A percentile compares a stretch with the other conserved stretches of the same genome.
These are phyloP conservation scores for Muscidifurax raptorellus DNA, from an alignment of 1,140 invertebrate genomes.

Conservation along the genomic window DNA sequence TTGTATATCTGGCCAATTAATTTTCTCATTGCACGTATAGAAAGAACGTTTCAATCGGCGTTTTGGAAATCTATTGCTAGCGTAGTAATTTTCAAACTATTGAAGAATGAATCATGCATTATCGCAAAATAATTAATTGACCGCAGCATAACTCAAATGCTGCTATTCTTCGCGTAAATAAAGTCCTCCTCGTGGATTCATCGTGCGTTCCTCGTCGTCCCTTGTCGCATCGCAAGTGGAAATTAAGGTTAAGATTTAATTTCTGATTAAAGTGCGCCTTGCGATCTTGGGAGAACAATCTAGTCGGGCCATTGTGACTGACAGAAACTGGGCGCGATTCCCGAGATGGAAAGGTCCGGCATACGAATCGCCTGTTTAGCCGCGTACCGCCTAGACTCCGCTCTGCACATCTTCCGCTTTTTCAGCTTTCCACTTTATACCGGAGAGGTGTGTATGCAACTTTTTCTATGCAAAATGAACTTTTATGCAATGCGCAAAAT, in stretches of 20 bases:
- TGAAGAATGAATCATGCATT: too few species aligned
- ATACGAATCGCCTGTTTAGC: slow-evolving; percentile 74
- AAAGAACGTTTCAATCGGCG: too few species aligned
- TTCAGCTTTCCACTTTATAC: slow-evolving; percentile 8
- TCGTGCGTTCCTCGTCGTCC: slow-evolving; percentile 50
- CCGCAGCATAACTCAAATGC: background rate
- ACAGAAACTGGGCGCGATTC: slow-evolving; percentile 71
- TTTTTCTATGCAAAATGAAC: background rate
- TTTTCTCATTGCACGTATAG: background rate
- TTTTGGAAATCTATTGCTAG: too few species aligned
- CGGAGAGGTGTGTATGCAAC: background rate
- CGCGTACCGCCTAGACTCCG: background rate
- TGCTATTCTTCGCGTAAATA: background rate
- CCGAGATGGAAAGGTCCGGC: slow-evolving; percentile 71
- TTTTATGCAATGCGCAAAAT: background rate
- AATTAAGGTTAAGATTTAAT: slow-evolving; percentile 75
- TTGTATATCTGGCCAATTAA: background rate
- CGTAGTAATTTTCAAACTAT: too few species aligned
- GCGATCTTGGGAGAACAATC: slow-evolving; percentile 66
- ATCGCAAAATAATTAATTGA: too few species aligned
- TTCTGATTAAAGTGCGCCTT: slow-evolving; percentile 71
- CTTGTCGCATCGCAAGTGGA: slow-evolving; percentile 57
- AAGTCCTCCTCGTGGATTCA: slow-evolving; percentile 51
- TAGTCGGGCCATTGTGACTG: slow-evolving; percentile 72
- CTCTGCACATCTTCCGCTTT: slow-evolving; percentile 28